Evolutionary conservation across 2,888 invertebrate genomes (phyloP), one percentile per base, ranked within the genome.

Genomic region (Clepsis dumicolana): DNA sequence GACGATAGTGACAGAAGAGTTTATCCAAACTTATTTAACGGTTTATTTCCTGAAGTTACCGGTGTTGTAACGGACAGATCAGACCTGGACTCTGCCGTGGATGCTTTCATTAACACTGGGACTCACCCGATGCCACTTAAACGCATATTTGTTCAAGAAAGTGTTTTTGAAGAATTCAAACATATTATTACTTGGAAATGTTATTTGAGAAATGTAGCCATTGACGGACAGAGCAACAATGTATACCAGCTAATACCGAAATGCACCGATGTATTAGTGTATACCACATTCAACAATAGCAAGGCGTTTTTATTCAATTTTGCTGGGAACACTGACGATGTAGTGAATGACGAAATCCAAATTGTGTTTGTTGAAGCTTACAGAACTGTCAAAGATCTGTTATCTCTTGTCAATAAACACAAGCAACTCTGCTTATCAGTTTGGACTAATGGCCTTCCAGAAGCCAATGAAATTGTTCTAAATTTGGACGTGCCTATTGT

Each of bases 381-480:
- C 72, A 81, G 90, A 68, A 89, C 87, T 0, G 80, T 76, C 1
- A 87, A 87, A 70, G 90, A 90, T 63, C 70, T 88, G 32, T 60
- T 88, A n/a, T 66, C 80, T 14, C 53, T 90, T 8, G 8, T 85
- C 0, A 63, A 75, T 2, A 64, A 74, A 14, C 67, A 71, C 1
- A 61, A 70, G 2, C 73, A 79, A n/a, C 73, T 72, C 18, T 83
- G 75, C 50, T 59, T 87, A 16, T 87, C 89, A 0, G 69, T 89
- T 4, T 90, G 90, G 90, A 79, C 79, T 7, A 80, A 76, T 32
- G 80, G 82, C 32, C 63, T 83, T 1, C 77, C 84, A 0, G 81
- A 82, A 70, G 76, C 82, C 0, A 83, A 88, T 56, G 87, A 90
- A 69, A 80, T 90, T 12, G 75, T 83, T 0, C 66, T 78, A 21